Evolutionary conservation across 2,113 vertebrate genomes (phyloP), one percentile per base, ranked within the genome.

Genomic region (Pelobates fuscus): DNA sequence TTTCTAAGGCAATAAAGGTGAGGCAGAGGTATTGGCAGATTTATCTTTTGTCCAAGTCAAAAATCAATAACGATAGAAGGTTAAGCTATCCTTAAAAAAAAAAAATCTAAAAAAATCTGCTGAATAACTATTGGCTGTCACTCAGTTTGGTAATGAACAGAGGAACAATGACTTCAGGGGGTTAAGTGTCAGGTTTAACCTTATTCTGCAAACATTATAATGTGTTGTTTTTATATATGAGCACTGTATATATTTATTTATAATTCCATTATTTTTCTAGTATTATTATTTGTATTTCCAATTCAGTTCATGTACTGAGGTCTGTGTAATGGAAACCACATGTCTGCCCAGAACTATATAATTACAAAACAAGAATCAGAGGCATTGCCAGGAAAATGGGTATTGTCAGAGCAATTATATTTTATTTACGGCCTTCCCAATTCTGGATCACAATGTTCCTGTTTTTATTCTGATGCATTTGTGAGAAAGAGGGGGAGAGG

Each of bases 361-460:
- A 91, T 94, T 94, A 93, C 87, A 90, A 89, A 89, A 88, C 89
- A 89, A 85, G 84, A 86, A 89, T 90, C 90, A 87, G 88, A 90
- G 90, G 88, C 89, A 91, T 78, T 90, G 87, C 88, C 90, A 91
- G 90, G 89, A 88, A 91, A 88, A 84, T 78, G 89, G 89, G 89
- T 88, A 92, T 88, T 89, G 88, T 92, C 88, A 86, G 91, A 89
- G 87, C 89, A 93, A 91, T 93, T 92, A 92, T 88, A 89, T 86
- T 89, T 90, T 93, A 92, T 93, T 93, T 92, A 92, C 91, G 90
- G 91, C 91, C 89, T 88, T 90, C 89, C 87, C 89, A 85, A 89
- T 89, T 87, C 86, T 89, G 85, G 85, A 92, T 87, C 81, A 85
- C 86, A 92, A 86, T 83, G 87, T 89, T 91, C 85, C 83, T 87